Percentiles rank a stretch among this genome's conserved stretches.
These are phyloP conservation scores for Myotis yumanensis DNA, from an alignment of 2,113 vertebrate species.

Conservation along the genomic window DNA sequence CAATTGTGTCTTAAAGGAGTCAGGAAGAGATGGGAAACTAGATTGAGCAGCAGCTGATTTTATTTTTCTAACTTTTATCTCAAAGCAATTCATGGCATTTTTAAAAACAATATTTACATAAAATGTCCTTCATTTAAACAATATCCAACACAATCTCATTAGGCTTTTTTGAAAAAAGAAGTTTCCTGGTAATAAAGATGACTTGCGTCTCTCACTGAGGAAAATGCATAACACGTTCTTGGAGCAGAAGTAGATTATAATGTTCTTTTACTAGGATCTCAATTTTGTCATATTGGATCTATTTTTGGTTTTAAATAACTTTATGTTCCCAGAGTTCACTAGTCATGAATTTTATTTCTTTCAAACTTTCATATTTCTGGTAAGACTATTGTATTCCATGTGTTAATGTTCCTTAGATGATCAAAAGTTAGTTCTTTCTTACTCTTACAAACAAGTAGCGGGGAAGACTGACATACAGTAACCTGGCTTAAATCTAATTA, in stretches of 20 bases:
- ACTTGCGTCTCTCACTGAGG: not conserved
- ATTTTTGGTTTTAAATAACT: not conserved
- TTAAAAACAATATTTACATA: conserved; percentile 7
- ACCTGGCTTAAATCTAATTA: not conserved
- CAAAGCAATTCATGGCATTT: not conserved
- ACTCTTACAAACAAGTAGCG: conserved; percentile 1
- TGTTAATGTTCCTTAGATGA: not conserved
- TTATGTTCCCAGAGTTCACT: not conserved
- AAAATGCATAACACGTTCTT: not conserved
- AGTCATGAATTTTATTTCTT: not conserved
- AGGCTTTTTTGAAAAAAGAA: not conserved
- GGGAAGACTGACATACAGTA: not conserved
- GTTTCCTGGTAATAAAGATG: conserved; percentile 25
- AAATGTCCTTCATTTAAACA: not conserved
- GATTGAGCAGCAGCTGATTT: not conserved
- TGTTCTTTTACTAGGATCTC: not conserved
- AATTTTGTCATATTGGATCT: not conserved
- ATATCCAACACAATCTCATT: not conserved
- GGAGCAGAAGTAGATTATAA: not conserved
- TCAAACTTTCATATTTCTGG: not conserved
- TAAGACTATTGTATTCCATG: not conserved
- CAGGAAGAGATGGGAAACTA: not conserved
- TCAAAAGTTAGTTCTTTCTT: not conserved
- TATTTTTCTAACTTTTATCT: not conserved
- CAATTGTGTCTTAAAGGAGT: not conserved